phyloP scores from a whole-genome alignment of 1,140 invertebrate genomes.

The Aphidius gifuensis region DNA sequence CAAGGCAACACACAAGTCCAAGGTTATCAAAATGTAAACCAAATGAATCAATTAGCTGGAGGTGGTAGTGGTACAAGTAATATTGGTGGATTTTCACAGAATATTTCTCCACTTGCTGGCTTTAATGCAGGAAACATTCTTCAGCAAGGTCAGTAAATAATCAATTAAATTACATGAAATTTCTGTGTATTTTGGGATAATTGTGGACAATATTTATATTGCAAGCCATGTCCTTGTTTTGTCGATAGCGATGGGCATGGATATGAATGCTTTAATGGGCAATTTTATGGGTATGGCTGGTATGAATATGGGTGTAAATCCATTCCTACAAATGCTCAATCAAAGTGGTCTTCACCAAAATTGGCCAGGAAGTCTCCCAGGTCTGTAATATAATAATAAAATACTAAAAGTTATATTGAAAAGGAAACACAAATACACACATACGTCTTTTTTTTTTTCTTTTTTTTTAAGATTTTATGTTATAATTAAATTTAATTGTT shows the following conservation, averaged over 20 bases:
- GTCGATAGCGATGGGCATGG: conserved; percentile 24
- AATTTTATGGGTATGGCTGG: conserved; percentile 49
- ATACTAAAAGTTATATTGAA: too few relatives aligned
- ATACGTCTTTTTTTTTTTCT: too few relatives aligned
- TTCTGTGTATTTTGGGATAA: too few relatives aligned
- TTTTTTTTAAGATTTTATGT: too few relatives aligned
- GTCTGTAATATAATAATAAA: conserved; percentile 29
- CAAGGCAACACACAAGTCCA: conserved; percentile 34
- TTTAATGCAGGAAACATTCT: conserved; percentile 71
- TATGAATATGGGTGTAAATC: conserved; percentile 52
- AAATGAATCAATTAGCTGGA: conserved; percentile 39
- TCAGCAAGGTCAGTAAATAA: conserved; percentile 69
- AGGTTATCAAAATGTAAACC: conserved; percentile 35
- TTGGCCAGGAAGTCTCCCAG: conserved; percentile 44
- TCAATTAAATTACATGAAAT: conserved; percentile 7
- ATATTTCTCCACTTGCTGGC: conserved; percentile 42
- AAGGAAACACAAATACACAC: too few relatives aligned
- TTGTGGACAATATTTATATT: too few relatives aligned
- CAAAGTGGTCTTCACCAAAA: conserved; percentile 49
- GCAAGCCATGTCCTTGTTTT: not conserved
- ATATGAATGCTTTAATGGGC: conserved; percentile 48
- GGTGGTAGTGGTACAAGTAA: conserved; percentile 27
- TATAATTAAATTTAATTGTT: too few relatives aligned
- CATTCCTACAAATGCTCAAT: conserved; percentile 51
- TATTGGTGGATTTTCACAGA: conserved; percentile 32